A percentile compares a stretch with the other conserved stretches of the same genome.
Conservation (phyloP, 2,113 vertebrate genomes). For the Ptilorrhoa leucosticta region DNA sequence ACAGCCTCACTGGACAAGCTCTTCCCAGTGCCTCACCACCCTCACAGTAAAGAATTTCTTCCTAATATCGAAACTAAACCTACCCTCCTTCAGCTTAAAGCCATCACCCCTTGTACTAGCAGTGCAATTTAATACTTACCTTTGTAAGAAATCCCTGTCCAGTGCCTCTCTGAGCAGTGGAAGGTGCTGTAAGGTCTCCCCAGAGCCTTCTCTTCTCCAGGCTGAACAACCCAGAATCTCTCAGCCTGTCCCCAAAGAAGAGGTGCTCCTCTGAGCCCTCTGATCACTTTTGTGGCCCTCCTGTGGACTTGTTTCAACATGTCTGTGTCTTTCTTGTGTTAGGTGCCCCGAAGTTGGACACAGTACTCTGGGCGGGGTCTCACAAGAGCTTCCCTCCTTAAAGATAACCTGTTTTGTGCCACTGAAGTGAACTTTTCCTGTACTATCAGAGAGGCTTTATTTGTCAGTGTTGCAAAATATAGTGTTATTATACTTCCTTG, state of each 20-base stretch:
- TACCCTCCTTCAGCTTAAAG: background rate
- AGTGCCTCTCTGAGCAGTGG: too few species aligned
- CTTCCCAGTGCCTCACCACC: background rate
- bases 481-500: background rate
- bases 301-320: background rate
- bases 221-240: background rate
- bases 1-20: background rate
- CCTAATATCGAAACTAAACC: background rate
- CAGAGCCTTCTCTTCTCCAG: background rate
- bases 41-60: background rate
- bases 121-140: background rate
- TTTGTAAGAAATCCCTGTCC: background rate
- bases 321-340: background rate
- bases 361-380: background rate
- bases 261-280: background rate
- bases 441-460: background rate
- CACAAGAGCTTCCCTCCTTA: background rate
- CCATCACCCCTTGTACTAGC: background rate
- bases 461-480: background rate
- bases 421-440: background rate
- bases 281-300: background rate
- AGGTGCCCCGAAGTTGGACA: rapidly evolving
- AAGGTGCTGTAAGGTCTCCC: background rate
- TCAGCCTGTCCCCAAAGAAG: background rate
- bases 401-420: background rate